Base-by-base conservation (phyloP, 2,888 invertebrate species). In the Tetheella fluctuosa region DNA sequence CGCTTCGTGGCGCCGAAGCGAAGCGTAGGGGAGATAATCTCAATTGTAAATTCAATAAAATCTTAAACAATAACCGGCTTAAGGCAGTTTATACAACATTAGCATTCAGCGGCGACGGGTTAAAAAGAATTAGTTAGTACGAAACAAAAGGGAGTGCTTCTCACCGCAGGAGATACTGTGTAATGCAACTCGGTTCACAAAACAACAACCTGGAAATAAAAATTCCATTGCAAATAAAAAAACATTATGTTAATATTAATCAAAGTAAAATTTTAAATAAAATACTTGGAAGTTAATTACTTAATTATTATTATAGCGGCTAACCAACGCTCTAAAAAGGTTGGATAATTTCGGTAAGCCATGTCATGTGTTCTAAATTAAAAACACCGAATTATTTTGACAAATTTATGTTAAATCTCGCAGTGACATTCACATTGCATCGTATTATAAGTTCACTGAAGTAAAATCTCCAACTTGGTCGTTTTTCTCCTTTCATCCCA, bases 31-130 rank as follows among this genome's bases (percentile, higher is more conserved):
- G 74, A 74, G 79, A 77, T 85, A 80, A 86, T 86, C 80, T 74
- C 71, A 76, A 84, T 83, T 83, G 82, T 79, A 77, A 76, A 84
- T 82, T 83, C 79, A 85, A 85, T 83, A 82, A 85, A 79, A 85
- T 77, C 77, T 81, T 72, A 80, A 80, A 88, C 88, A 89, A 88
- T 85, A 84, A 87, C 78, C 68, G 72, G 74, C 73, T 85, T 77
- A 77, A 67, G 65, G 62, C 74, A 73, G 79, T 79, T 83, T 81
- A 73, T 69, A 76, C 70, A 79, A 76, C 70, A 84, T 83, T 83
- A 79, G 70, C 79, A 84, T 83, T 77, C 68, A 65, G 62, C 62
- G 69, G 65, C 58, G 63, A 59, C 72, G 65, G 68, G 66, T 69
- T 63, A 63, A 67, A 74, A 71, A 75, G 71, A 75, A 72, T 73